Evolutionary conservation across 1,140 invertebrate species (phyloP), one percentile per base, ranked within the genome.

Genomic region (Drosophila pachea): DNA sequence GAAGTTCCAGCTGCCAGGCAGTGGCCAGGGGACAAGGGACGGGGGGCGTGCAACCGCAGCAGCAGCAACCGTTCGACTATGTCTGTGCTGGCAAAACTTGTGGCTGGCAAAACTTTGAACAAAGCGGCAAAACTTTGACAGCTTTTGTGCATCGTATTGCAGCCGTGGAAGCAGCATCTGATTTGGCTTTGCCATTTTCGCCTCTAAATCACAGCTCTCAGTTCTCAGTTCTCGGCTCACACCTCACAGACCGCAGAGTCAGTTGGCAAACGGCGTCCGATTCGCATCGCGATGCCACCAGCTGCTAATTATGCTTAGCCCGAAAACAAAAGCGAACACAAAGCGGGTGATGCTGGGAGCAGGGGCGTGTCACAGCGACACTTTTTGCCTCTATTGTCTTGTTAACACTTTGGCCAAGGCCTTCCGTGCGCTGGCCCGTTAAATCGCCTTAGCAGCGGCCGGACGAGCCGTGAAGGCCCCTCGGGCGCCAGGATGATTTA

Each of bases 31-130:
- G 2, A 2, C 8, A 5, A 14, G 5, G 12, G 8, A 11, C 5
- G 29, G 14, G 8, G 36, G 5, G 11, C 14, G n/a, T n/a, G n/a
- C n/a, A n/a, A n/a, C 0, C 12, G 5, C 48, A 29, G 38, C 55
- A 49, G 58, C 62, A 55, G 74, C 32, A 54, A 49, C 40, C 64
- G 61, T 36, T 62, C 47, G 59, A 58, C 58, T 22, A 53, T 69
- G 78, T 74, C 77, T 74, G 68, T 7, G 61, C 48, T 78, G 68
- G 60, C 68, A 71, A 84, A 83, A 84, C 79, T 78, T 83, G 79
- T 56, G 79, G 79, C 65, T 3, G 22, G 36, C 50, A 43, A 61
- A 70, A 76, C 64, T 63, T 84, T 76, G 29, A 60, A 66, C 69
- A 84, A 73, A 86, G 66, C 62, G 33, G 33, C 43, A 32, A 68